phyloP scores from a whole-genome alignment of 2,113 vertebrate genomes.

The Odocoileus virginianus region DNA sequence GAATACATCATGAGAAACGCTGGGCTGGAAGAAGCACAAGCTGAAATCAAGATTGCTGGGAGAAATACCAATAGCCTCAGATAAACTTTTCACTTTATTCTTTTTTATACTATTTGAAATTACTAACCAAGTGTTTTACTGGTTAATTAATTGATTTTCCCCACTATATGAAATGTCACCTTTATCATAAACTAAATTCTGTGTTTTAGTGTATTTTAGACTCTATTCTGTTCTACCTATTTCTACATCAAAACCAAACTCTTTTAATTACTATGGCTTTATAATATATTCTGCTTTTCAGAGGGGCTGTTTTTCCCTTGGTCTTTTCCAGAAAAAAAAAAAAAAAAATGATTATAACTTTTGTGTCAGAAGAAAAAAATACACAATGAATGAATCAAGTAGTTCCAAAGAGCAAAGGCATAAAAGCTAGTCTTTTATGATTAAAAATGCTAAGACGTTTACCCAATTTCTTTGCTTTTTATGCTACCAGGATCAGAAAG shows the following conservation, averaged over 20 bases:
- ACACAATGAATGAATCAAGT: not conserved
- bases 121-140: not conserved
- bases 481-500: not conserved
- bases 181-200: slow-evolving; percentile 30
- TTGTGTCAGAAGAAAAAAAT: not conserved
- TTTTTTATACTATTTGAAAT: not conserved
- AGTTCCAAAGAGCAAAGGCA: not conserved
- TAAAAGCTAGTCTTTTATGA: not conserved
- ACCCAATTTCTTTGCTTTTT: slow-evolving; percentile 12
- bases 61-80: too few species aligned
- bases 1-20: too few species aligned
- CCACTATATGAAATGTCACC: not conserved
- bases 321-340: slow-evolving; percentile 11
- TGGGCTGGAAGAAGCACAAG: too few species aligned
- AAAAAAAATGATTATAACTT: not conserved
- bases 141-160: not conserved
- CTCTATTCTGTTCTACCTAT: not conserved
- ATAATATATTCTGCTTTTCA: not conserved
- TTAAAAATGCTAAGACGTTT: not conserved
- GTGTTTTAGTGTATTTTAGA: not conserved
- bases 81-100: not conserved
- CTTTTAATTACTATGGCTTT: not conserved
- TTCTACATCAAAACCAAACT: not conserved
- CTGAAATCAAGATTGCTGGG: too few species aligned
- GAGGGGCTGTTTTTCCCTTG: not conserved